These are phyloP conservation scores for Hydrotaea diabolus DNA, from an alignment of 2,888 invertebrate genomes.

Conservation along the genomic window DNA sequence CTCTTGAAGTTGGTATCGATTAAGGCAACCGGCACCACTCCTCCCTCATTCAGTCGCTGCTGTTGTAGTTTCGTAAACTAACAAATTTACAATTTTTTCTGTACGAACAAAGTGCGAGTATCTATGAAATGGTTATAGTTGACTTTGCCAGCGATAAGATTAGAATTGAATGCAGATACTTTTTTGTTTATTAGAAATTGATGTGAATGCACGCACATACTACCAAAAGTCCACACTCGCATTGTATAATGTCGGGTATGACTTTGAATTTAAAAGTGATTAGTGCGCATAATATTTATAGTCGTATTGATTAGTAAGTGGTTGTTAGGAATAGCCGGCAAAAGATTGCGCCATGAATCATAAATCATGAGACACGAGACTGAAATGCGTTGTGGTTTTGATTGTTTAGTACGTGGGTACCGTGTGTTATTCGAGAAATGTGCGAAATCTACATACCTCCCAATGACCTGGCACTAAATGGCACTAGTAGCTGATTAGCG, in stretches of 20 bases:
- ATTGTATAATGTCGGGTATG: neutral
- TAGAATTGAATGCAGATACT: neutral
- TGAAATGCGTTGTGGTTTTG: constrained; percentile 18
- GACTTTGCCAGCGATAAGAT: constrained; percentile 4
- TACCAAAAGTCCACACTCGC: neutral
- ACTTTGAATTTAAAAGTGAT: neutral
- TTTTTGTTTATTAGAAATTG: neutral
- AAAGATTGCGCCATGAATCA: neutral
- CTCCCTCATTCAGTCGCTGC: neutral
- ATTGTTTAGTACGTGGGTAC: neutral
- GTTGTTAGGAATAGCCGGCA: neutral
- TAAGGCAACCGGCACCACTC: neutral
- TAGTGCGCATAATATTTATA: neutral
- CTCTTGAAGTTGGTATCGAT: neutral
- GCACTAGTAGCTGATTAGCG: no score
- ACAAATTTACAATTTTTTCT: no score
- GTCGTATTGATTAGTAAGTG: constrained; percentile 15
- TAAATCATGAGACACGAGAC: constrained; percentile 35
- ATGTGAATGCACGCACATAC: neutral
- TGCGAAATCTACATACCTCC: neutral
- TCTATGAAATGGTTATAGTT: neutral
- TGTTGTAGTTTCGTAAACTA: neutral
- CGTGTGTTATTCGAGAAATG: neutral
- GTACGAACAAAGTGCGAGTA: neutral
- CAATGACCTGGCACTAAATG: no score